These are phyloP conservation scores for Caenorhabditis elegans DNA, from an alignment of 1,140 invertebrate species.

Conservation along the genomic window WBcel235 BX284606.5:16775501-16776000, in stretches of 20 bases:
- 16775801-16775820: not conserved
- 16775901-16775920: not conserved
- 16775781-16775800: slow-evolving; percentile 27
- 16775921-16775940: not conserved
- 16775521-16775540: too few species aligned
- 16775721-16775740: slow-evolving; percentile 12
- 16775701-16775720: not conserved
- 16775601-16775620: slow-evolving; percentile 15
- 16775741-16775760: slow-evolving; percentile 1
- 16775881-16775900: not conserved
- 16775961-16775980: not conserved
- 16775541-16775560: too few species aligned
- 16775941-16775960: not conserved
- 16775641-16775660: not conserved
- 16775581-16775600: not conserved
- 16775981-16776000: not conserved
- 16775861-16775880: too few species aligned
- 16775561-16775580: too few species aligned
- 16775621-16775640: not conserved
- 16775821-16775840: not conserved
- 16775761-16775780: not conserved
- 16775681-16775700: not conserved
- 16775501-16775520: not conserved
- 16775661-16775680: slow-evolving; percentile 6
- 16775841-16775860: not conserved